Conservation (phyloP, 2,113 vertebrate species). For the Triplophysa rosa region DNA sequence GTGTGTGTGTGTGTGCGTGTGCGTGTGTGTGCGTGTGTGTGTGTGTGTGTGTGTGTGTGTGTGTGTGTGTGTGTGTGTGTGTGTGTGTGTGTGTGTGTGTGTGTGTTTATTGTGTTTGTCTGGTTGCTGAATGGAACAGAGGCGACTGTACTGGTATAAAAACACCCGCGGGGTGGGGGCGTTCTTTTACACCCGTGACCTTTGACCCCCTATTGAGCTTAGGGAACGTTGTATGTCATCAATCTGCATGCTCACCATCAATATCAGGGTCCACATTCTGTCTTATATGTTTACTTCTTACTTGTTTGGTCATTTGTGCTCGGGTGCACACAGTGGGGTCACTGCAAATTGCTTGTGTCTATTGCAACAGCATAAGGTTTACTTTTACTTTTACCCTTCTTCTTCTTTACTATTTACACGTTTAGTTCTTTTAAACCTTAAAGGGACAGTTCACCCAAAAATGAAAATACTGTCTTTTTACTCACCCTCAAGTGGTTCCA, state of each 20-base stretch:
- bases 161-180: not conserved
- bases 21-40: too few relatives aligned
- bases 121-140: not conserved
- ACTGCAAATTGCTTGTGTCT: not conserved
- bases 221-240: conserved; percentile 66
- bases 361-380: too few relatives aligned
- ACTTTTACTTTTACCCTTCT: too few relatives aligned
- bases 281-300: not conserved
- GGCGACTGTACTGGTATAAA: conserved; percentile 33
- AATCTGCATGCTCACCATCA: conserved; percentile 49
- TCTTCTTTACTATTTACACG: too few relatives aligned
- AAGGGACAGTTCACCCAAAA: too few relatives aligned
- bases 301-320: not conserved
- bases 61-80: not conserved
- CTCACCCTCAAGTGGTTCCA: too few relatives aligned
- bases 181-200: conserved; percentile 61
- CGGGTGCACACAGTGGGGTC: not conserved
- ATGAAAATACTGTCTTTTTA: too few relatives aligned
- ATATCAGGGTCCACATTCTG: not conserved
- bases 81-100: not conserved
- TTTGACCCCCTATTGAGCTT: conserved; percentile 79
- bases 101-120: conserved; percentile 10
- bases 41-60: not conserved
- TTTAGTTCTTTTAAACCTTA: too few relatives aligned
- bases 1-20: not conserved